Conservation (phyloP, 2,113 vertebrate species). For the Cyprinus carpio region DNA sequence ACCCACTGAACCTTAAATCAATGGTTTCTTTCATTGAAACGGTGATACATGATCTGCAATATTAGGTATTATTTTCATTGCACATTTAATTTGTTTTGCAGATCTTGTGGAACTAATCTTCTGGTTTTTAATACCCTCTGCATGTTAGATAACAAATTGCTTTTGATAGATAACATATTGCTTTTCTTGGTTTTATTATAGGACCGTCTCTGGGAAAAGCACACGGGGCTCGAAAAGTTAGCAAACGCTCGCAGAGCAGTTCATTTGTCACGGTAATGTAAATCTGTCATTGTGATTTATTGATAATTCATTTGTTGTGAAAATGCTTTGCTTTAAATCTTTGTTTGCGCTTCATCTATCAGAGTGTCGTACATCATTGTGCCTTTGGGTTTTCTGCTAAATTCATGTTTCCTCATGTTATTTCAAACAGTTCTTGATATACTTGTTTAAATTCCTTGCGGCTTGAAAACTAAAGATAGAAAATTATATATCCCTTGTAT, state of each 20-base stretch:
- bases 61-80: slow-evolving; percentile 24
- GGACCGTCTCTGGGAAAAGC: slow-evolving; percentile 4
- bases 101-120: slow-evolving; percentile 36
- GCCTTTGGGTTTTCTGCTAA: slow-evolving; percentile 45
- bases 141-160: slow-evolving; percentile 33
- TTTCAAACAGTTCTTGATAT: slow-evolving; percentile 45
- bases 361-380: slow-evolving; percentile 39
- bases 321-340: slow-evolving; percentile 45
- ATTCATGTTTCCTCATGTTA: slow-evolving; percentile 41
- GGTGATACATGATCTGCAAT: slow-evolving; percentile 4
- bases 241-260: slow-evolving; percentile 41
- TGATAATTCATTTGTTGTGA: slow-evolving; percentile 51
- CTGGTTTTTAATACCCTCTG: slow-evolving; percentile 28
- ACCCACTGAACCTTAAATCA: slow-evolving; percentile 31
- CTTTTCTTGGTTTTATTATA: slow-evolving; percentile 33
- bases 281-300: slow-evolving; percentile 58
- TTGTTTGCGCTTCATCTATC: slow-evolving; percentile 55
- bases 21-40: slow-evolving; percentile 15
- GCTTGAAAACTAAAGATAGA: slow-evolving; percentile 55
- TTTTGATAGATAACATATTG: slow-evolving; percentile 40
- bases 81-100: slow-evolving; percentile 27
- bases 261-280: slow-evolving; percentile 57
- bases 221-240: slow-evolving; percentile 12
- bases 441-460: slow-evolving; percentile 40
- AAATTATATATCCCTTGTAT: slow-evolving; percentile 50